phyloP scores from a whole-genome alignment of 2,797 vertebrate genomes.

The Orestias chungarensis region DNA sequence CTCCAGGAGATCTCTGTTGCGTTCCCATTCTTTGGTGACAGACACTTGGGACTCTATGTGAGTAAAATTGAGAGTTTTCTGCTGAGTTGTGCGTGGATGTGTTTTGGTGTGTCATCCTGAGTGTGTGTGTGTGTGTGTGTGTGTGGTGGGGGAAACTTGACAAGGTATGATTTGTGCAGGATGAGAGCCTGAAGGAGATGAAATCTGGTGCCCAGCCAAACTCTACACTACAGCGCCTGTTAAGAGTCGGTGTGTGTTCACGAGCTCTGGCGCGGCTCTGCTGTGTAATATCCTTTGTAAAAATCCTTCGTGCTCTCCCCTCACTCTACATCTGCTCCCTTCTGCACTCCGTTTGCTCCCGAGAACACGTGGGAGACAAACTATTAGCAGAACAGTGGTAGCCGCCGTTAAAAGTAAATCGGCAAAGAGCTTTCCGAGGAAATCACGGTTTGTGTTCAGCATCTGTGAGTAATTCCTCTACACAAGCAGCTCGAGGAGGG shows the following conservation, averaged over 20 bases:
- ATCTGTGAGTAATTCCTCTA: conserved; percentile 71
- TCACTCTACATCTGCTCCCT: conserved; percentile 53
- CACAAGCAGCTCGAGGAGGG: conserved; percentile 34
- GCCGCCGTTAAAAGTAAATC: conserved; percentile 49
- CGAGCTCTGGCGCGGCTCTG: conserved; percentile 32
- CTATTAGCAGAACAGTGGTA: conserved; percentile 52
- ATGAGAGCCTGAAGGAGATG: conserved; percentile 59
- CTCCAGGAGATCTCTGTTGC: conserved; percentile 87
- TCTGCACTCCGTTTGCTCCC: conserved; percentile 26
- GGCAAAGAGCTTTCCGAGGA: conserved; percentile 61
- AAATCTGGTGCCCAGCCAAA: conserved; percentile 51
- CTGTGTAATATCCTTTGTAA: conserved; percentile 56
- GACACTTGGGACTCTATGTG: conserved; percentile 93
- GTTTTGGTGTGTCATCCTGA: conserved; percentile 36
- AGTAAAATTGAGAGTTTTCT: conserved; percentile 76
- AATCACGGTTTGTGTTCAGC: conserved; percentile 75
- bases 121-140: neutral
- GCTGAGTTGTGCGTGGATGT: conserved; percentile 30
- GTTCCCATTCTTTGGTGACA: conserved; percentile 95
- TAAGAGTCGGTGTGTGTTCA: conserved; percentile 62
- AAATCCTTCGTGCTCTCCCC: conserved; percentile 25
- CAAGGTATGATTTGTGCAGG: conserved; percentile 61
- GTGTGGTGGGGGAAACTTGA: too few species aligned
- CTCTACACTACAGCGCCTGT: conserved; percentile 51
- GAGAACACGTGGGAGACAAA: conserved; percentile 38